phyloP scores from a whole-genome alignment of 37 sponge, comb jelly and placozoan species.

The Bolinopsis microptera region DNA sequence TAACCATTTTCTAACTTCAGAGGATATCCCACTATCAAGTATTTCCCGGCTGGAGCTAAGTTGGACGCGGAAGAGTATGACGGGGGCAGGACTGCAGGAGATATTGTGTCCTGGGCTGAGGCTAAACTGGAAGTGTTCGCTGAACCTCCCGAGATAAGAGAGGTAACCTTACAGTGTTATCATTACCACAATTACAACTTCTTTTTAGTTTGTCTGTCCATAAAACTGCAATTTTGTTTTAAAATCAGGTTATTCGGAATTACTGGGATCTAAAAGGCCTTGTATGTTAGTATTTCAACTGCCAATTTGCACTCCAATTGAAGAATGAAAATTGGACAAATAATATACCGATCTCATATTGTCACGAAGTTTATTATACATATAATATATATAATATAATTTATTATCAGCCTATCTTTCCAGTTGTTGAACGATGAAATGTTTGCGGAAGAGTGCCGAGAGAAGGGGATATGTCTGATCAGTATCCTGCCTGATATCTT shows the following conservation, averaged over 20 bases:
- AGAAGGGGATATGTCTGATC: slow-evolving; percentile 86
- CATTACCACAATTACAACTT: not conserved
- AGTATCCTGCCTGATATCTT: slow-evolving; percentile 95
- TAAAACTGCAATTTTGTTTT: not conserved
- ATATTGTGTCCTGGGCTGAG: slow-evolving; percentile 87
- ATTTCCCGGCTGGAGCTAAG: slow-evolving; percentile 91
- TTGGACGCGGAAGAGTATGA: slow-evolving; percentile 79
- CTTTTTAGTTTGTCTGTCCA: not conserved
- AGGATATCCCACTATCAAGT: slow-evolving; percentile 98
- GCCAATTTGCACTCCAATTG: too few species aligned
- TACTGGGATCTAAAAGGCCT: too few species aligned
- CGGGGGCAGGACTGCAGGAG: slow-evolving; percentile 83
- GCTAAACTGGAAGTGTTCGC: slow-evolving; percentile 73
- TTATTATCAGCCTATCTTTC: too few species aligned
- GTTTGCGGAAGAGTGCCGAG: slow-evolving; percentile 77
- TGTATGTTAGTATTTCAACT: too few species aligned
- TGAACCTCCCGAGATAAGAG: slow-evolving; percentile 91
- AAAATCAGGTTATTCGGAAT: too few species aligned
- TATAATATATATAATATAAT: too few species aligned
- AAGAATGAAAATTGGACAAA: too few species aligned
- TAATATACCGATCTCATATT: too few species aligned
- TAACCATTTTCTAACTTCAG: slow-evolving; percentile 51
- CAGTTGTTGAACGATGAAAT: slow-evolving; percentile 73
- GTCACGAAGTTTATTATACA: too few species aligned
- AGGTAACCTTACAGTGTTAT: too few species aligned